phyloP scores from a whole-genome alignment of 2,888 invertebrate species.

The Melieria picta region DNA sequence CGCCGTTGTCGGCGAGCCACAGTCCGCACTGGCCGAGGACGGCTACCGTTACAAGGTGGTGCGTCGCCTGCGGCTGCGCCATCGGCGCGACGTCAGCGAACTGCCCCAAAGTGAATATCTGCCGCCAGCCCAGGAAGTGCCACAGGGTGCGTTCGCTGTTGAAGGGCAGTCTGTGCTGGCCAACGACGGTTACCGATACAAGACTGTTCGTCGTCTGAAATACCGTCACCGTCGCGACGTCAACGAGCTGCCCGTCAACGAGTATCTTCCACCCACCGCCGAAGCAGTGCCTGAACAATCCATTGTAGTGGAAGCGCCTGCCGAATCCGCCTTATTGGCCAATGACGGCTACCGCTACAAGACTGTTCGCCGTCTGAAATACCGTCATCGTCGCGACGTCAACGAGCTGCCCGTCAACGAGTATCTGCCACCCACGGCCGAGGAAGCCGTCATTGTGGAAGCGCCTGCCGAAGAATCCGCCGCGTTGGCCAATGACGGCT shows the following conservation, averaged over 20 bases:
- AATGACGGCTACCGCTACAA: conserved; percentile 58
- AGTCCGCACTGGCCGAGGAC: conserved; percentile 38
- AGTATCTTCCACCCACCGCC: conserved; percentile 37
- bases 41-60: conserved; percentile 52
- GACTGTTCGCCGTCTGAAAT: conserved; percentile 54
- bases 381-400: conserved; percentile 45
- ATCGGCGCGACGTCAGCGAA: conserved; percentile 50
- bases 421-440: conserved; percentile 51
- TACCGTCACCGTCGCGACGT: conserved; percentile 50
- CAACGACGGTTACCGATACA: conserved; percentile 35
- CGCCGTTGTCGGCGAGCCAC: conserved; percentile 9
- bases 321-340: conserved; percentile 42
- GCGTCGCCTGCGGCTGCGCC: conserved; percentile 49
- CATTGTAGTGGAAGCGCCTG: conserved; percentile 33
- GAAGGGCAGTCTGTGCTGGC: conserved; percentile 25
- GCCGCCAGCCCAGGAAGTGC: conserved; percentile 46
- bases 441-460: no score
- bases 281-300: conserved; percentile 16
- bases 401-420: conserved; percentile 50
- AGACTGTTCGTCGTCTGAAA: conserved; percentile 23
- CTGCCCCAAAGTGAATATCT: conserved; percentile 50
- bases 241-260: conserved; percentile 45
- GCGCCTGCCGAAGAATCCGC: conserved; percentile 38
- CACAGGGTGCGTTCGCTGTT: conserved; percentile 37
- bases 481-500: conserved; percentile 30